Conservation (phyloP, 2,888 invertebrate genomes). For the Sphaeridia pumilis region DNA sequence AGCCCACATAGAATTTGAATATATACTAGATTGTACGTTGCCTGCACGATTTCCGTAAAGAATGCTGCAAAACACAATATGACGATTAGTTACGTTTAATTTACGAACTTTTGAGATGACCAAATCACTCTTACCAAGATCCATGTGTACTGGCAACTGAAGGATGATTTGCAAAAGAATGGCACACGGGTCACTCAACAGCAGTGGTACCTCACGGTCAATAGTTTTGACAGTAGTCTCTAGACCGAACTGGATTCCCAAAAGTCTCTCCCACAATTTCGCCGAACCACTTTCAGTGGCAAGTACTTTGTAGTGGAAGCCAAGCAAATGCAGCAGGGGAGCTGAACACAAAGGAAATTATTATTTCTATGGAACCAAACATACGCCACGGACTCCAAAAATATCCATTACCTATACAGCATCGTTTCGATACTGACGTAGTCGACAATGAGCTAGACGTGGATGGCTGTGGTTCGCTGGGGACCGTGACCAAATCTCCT, state of each 20-base stretch:
- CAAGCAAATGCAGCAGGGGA: slow-evolving; percentile 75
- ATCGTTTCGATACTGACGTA: slow-evolving; percentile 53
- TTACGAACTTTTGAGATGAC: not conserved
- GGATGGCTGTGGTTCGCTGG: slow-evolving; percentile 37
- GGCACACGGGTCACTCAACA: slow-evolving; percentile 75
- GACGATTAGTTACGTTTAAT: not conserved
- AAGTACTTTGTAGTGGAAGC: slow-evolving; percentile 50
- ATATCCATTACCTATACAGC: slow-evolving; percentile 63
- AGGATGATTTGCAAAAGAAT: slow-evolving; percentile 76
- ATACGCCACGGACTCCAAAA: too few species aligned
- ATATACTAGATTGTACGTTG: slow-evolving; percentile 76
- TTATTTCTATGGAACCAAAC: slow-evolving; percentile 18
- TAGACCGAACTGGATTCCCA: slow-evolving; percentile 34
- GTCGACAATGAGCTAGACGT: slow-evolving; percentile 38
- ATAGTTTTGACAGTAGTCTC: slow-evolving; percentile 37
- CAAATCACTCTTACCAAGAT: slow-evolving; percentile 77
- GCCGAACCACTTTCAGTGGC: slow-evolving; percentile 34
- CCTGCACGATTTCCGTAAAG: slow-evolving; percentile 74
- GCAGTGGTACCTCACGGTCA: slow-evolving; percentile 60
- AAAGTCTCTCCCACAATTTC: slow-evolving; percentile 35
- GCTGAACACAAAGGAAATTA: slow-evolving; percentile 47
- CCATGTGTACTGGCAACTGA: slow-evolving; percentile 69
- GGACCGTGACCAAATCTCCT: slow-evolving; percentile 51
- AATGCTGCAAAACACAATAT: slow-evolving; percentile 53
- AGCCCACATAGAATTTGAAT: slow-evolving; percentile 78